phyloP scores from a whole-genome alignment of 1,140 invertebrate genomes.

The Meloidogyne chitwoodi region DNA sequence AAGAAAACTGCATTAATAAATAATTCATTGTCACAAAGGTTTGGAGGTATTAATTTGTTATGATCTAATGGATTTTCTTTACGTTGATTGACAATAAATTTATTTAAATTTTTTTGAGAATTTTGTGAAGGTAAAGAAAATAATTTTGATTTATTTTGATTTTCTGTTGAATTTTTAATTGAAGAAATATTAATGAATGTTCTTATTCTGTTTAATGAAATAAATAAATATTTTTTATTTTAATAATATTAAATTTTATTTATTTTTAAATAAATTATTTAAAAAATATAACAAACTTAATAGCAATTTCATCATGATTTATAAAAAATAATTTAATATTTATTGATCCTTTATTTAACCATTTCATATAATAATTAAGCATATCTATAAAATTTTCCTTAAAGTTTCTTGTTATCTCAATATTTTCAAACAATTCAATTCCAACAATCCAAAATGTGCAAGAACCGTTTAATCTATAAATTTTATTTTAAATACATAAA shows the following conservation, averaged over 20 bases:
- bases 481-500: not conserved
- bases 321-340: not conserved
- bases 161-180: not conserved
- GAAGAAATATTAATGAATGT: too few species aligned
- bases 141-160: not conserved
- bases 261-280: too few species aligned
- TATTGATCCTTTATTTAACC: not conserved
- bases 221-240: too few species aligned
- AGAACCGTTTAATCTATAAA: not conserved
- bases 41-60: not conserved
- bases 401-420: not conserved
- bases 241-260: too few species aligned
- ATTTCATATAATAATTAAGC: not conserved
- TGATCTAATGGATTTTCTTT: not conserved
- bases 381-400: not conserved
- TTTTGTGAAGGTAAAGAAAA: not conserved
- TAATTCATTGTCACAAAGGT: not conserved
- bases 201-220: too few species aligned
- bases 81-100: not conserved
- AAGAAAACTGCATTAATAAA: not conserved
- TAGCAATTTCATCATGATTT: not conserved
- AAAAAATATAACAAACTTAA: not conserved
- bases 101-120: not conserved
- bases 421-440: not conserved
- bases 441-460: constrained; percentile 9